Base-by-base conservation (phyloP, 2,888 invertebrate species). In the Meghimatium bilineatum region DNA sequence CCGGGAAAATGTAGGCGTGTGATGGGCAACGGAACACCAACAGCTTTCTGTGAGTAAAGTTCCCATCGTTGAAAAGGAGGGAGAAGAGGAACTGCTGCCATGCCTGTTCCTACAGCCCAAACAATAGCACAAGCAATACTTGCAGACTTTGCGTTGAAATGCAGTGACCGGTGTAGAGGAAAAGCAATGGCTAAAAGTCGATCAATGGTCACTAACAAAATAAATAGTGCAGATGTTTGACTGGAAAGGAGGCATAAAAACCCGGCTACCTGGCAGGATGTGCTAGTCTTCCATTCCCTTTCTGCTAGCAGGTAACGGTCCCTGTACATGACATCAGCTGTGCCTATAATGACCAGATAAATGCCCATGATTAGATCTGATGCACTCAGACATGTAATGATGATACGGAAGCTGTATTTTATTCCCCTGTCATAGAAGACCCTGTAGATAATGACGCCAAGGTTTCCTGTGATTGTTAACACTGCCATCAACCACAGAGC, bases 311-410 rank as follows among this genome's bases (percentile, higher is more conserved):
- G 75, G 36, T 86, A 86, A 23, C 74, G 77, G 36, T 84, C 84
- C 3, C 84, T 74, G 71, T 86, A 86, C 71, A 82, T 74, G 26
- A 77, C 74, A 44, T 86, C 86, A 20, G 86, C 86, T 1, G 75
- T 66, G 14, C 86, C 86, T 49, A 86, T 86, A n/a, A 86, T 86
- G 36, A 82, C 86, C 71, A 86, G 44, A 36, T 86, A 86, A 26
- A 86, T 78, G 0, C 86, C 86, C 84, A 86, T 86, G 49, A 86
- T 78, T 52, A 86, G 82, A 71, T 86, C 86, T 0, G 86, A 86
- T 26, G 84, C 84, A 34, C 86, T 83, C 34, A 86, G 80, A 49
- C 78, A 81, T n/a, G 86, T 82, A 49, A 86, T 84, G 49, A 86
- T 82, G 17, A 86, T 84, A 29, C 84, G 84, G 52, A 86, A 86